A percentile compares a stretch with the other conserved stretches of the same genome.
These are phyloP conservation scores for Ficedula albicollis DNA, from an alignment of 2,797 vertebrate genomes.

Conservation along the genomic window DNA sequence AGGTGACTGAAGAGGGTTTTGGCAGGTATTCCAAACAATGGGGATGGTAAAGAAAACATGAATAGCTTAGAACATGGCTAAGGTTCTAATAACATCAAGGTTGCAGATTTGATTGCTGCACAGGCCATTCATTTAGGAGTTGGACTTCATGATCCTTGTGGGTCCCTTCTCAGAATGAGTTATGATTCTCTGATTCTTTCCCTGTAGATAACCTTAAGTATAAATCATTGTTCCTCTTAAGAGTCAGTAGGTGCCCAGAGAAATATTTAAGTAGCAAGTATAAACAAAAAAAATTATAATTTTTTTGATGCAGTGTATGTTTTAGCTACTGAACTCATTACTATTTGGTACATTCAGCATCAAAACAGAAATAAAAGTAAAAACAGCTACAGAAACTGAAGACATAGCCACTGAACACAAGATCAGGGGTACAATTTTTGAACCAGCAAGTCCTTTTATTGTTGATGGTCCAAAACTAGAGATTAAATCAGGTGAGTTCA, in stretches of 20 bases:
- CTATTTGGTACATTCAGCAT: not conserved
- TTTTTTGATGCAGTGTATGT: not conserved
- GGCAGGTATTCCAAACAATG: accelerated
- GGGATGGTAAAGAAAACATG: accelerated
- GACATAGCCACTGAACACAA: not conserved
- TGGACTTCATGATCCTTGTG: not conserved
- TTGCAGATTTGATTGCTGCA: not conserved
- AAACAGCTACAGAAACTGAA: not conserved
- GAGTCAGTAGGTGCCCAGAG: not conserved
- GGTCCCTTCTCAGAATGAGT: not conserved
- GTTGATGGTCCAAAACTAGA: not conserved
- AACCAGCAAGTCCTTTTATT: not conserved
- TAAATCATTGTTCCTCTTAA: not conserved
- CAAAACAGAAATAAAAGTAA: not conserved
- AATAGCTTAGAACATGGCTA: not conserved
- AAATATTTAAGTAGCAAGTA: not conserved
- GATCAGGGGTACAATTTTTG: not conserved
- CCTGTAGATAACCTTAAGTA: not conserved
- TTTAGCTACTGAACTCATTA: not conserved
- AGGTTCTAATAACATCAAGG: not conserved
- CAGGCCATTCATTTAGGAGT: not conserved
- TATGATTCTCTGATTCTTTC: not conserved
- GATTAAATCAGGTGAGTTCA: not conserved
- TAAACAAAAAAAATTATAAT: not conserved
- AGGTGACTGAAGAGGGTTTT: not conserved